Evolutionary conservation across 2,113 vertebrate genomes (phyloP), one percentile per base, ranked within the genome.

Genomic region (Barnardius zonarius): DNA sequence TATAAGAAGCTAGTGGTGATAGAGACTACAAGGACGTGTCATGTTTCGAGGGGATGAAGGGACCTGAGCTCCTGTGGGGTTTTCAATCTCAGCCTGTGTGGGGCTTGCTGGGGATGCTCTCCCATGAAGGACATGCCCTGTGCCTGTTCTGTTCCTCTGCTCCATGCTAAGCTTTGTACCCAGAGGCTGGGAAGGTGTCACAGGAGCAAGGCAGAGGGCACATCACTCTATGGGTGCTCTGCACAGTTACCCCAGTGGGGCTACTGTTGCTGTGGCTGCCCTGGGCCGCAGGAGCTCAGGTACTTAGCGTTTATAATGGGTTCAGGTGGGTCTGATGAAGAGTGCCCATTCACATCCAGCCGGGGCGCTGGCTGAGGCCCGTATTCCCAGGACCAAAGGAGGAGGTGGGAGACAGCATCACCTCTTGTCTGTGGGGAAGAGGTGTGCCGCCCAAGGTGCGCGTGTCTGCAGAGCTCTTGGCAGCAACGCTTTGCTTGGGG

Each of bases 1-100:
- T 92, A 93, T 96, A 95, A 97, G 97, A 97, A 97, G 96, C 91
- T 97, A 31, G 97, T 81, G 44, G 96, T 96, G 96, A 97, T 97
- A 96, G 0, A 95, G 72, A n/a, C 41, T 15, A 2, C 3, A n/a
- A 43, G 74, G 70, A 15, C 18, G 12, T 31, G 5, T 39, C 23
- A 1, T 1, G 3, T 13, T 74, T 55, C 24, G 4, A 17, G 49
- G 35, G 22, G 63, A 6, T 30, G 61, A 14, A 39, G 15, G 33
- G 24, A 11, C 39, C 4, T 9, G 31, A 25, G 51, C 37, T 83
- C 59, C 31, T 1, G 0, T 15, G 57, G 55, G 72, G 49, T 43
- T 72, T 77, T 30, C 75, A 51, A 14, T 30, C 55, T 44, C 3
- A 1, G 33, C 4, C 37, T 12, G 64, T 17, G 19, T 13, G 67